Evolutionary conservation across 2,797 vertebrate species (phyloP).

Genomic region (Malurus splendens): DNA sequence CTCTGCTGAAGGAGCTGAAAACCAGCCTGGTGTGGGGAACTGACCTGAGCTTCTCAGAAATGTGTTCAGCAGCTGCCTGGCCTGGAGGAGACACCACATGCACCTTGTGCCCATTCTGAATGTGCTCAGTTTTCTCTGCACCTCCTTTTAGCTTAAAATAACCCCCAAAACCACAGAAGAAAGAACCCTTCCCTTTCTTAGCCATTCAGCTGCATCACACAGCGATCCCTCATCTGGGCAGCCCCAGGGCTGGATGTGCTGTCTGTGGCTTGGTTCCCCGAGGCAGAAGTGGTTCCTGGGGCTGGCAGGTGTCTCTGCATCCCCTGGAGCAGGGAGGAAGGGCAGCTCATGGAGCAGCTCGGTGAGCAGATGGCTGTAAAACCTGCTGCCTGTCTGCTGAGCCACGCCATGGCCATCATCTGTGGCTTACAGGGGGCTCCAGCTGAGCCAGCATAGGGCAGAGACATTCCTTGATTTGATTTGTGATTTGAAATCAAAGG

Average conservation of each 20-base stretch:
- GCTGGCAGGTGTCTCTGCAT: neutral
- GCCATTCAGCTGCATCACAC: neutral
- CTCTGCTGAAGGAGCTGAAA: neutral
- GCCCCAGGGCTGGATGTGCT: neutral
- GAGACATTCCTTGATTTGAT: neutral
- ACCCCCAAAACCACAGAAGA: neutral
- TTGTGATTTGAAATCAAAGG: neutral
- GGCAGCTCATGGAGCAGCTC: neutral
- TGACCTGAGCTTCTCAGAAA: neutral
- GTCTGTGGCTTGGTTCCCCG: neutral
- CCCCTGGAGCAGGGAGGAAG: neutral
- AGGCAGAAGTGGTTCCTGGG: neutral
- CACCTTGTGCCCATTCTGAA: neutral
- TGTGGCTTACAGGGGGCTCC: fast-evolving
- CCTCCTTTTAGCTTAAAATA: neutral
- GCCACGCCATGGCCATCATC: neutral
- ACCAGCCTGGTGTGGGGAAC: neutral
- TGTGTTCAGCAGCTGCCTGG: neutral
- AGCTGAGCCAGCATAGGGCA: neutral
- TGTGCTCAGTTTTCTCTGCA: neutral
- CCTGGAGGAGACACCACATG: fast-evolving
- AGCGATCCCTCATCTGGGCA: neutral
- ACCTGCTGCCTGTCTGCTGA: neutral
- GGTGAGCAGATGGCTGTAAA: neutral
- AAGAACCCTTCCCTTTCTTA: neutral